phyloP scores from a whole-genome alignment of 2,888 invertebrate species.

The Hydroisotoma schaefferi region DNA sequence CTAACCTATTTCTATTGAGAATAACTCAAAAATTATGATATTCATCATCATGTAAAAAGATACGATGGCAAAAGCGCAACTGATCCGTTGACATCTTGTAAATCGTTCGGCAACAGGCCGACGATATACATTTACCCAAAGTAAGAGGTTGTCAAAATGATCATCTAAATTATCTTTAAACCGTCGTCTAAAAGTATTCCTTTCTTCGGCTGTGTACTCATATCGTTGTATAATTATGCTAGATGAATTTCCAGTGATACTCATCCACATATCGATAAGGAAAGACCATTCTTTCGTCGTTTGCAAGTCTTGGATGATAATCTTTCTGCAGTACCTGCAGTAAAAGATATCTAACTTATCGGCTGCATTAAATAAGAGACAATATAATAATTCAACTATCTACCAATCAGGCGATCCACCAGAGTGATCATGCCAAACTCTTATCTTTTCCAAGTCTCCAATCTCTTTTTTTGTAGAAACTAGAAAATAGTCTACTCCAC shows the following conservation, averaged over 20 bases:
- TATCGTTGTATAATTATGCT: slow-evolving; percentile 22
- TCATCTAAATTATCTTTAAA: slow-evolving; percentile 44
- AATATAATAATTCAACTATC: not conserved
- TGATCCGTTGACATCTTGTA: slow-evolving; percentile 50
- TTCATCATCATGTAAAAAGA: slow-evolving; percentile 50
- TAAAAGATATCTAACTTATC: not conserved
- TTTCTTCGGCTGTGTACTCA: slow-evolving; percentile 8
- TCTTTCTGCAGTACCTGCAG: slow-evolving; percentile 24
- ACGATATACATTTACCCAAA: slow-evolving; percentile 51
- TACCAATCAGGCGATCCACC: slow-evolving; percentile 37
- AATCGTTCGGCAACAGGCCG: slow-evolving; percentile 50
- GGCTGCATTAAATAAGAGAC: not conserved
- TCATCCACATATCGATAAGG: slow-evolving; percentile 35
- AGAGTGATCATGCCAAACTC: slow-evolving; percentile 39
- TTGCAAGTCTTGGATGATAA: slow-evolving; percentile 26
- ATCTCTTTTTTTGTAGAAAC: slow-evolving; percentile 34
- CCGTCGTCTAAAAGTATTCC: slow-evolving; percentile 12
- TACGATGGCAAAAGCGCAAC: slow-evolving; percentile 50
- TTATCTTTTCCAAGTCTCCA: slow-evolving; percentile 37
- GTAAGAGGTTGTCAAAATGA: slow-evolving; percentile 46
- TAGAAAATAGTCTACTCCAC: slow-evolving; percentile 36
- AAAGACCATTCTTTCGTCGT: slow-evolving; percentile 22
- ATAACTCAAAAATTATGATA: slow-evolving; percentile 50
- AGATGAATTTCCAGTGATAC: slow-evolving; percentile 21
- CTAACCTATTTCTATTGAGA: not conserved